Conservation (phyloP, 2,797 vertebrate species). For the Coendou prehensilis region DNA sequence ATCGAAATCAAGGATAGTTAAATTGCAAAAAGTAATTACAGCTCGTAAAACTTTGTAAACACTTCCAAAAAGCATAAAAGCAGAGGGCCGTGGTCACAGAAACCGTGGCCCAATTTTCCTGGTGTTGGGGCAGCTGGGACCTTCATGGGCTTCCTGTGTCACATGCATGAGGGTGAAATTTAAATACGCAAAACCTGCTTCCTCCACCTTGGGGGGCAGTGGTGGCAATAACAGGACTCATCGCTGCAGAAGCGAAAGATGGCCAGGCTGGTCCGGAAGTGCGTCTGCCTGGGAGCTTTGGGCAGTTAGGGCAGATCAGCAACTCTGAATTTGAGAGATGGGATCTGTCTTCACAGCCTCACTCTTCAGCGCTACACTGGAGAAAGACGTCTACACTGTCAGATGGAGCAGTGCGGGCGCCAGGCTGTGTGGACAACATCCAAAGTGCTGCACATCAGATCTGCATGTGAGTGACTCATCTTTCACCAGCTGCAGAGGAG, state of each 20-base stretch:
- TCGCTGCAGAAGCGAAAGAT: background rate
- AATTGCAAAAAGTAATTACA: background rate
- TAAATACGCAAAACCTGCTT: background rate
- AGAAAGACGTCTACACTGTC: fast-evolving
- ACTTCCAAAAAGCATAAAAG: background rate
- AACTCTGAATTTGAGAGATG: background rate
- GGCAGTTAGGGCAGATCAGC: fast-evolving
- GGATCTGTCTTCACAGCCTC: background rate
- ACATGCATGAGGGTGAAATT: too few relatives aligned
- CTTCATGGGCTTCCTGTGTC: fast-evolving
- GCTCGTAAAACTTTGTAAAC: background rate
- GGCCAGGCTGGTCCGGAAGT: fast-evolving
- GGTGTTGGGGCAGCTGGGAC: fast-evolving
- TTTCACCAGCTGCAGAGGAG: background rate
- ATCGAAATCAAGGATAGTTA: background rate
- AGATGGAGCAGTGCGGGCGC: fast-evolving
- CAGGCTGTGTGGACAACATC: too few relatives aligned
- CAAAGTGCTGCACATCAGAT: too few relatives aligned
- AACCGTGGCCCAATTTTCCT: background rate
- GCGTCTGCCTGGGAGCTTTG: fast-evolving
- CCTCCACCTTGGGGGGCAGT: background rate
- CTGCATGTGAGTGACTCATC: fast-evolving
- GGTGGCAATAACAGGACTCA: fast-evolving
- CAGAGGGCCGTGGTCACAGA: background rate
- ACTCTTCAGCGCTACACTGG: too few relatives aligned